Conservation (phyloP, 2,888 invertebrate species). For the Magallana nippona region DNA sequence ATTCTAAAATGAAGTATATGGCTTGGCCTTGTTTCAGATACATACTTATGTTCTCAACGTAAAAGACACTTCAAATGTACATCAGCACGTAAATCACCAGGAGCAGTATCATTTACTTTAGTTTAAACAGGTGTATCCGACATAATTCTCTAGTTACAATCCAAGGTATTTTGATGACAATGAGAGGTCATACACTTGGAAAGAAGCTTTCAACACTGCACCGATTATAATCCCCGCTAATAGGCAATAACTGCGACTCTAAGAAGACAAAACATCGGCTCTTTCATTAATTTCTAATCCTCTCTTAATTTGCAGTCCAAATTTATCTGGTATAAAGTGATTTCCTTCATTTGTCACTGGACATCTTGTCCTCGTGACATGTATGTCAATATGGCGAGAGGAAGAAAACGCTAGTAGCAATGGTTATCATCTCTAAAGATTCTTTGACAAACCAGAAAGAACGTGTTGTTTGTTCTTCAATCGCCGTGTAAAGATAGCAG, state of each 20-base stretch:
- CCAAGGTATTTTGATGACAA: slow-evolving; percentile 31
- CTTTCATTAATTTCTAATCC: slow-evolving; percentile 33
- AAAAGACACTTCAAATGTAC: too few species aligned
- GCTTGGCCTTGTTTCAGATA: too few species aligned
- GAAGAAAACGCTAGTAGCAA: neutral
- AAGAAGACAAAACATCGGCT: slow-evolving; percentile 28
- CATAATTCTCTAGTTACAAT: slow-evolving; percentile 26
- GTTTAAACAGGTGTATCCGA: slow-evolving; percentile 14
- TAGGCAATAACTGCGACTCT: slow-evolving; percentile 30
- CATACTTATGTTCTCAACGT: too few species aligned
- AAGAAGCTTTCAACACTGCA: slow-evolving; percentile 28
- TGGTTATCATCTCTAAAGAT: slow-evolving; percentile 5
- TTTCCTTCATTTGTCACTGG: slow-evolving; percentile 26
- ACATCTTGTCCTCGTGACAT: neutral
- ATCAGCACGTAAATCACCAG: neutral
- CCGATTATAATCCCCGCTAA: slow-evolving; percentile 23
- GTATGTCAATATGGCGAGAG: neutral
- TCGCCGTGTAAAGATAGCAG: slow-evolving; percentile 20
- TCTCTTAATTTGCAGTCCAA: slow-evolving; percentile 26
- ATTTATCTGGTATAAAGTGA: slow-evolving; percentile 12
- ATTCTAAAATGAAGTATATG: too few species aligned
- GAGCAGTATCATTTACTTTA: neutral
- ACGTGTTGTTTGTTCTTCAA: slow-evolving; percentile 15
- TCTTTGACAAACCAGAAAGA: slow-evolving; percentile 20
- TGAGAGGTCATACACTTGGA: slow-evolving; percentile 23